A percentile compares a stretch with the other conserved stretches of the same genome.
Conservation (phyloP, 2,113 vertebrate species). For the Calcarius ornatus region DNA sequence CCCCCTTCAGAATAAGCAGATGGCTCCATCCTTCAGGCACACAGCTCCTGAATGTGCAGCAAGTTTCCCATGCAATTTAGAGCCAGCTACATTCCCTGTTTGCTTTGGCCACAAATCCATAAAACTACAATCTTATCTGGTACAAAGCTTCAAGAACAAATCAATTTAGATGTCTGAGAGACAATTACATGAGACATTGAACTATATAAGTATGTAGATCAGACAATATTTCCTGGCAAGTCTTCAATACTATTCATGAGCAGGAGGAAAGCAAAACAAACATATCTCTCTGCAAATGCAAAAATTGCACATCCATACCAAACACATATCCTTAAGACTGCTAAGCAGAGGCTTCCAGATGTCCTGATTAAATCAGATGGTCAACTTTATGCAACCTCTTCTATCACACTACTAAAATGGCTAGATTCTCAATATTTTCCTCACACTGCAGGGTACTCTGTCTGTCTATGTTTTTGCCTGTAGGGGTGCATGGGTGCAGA, state of each 20-base stretch:
- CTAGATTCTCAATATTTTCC: background rate
- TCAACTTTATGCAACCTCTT: background rate
- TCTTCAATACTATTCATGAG: background rate
- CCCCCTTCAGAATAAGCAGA: background rate
- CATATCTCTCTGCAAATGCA: background rate
- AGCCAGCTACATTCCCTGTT: background rate
- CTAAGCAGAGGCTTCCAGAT: background rate
- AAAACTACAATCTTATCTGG: background rate
- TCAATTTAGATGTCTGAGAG: background rate
- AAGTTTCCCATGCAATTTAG: background rate
- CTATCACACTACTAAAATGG: background rate
- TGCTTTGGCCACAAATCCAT: background rate
- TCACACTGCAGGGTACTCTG: background rate
- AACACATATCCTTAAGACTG: background rate
- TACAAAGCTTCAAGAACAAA: constrained; percentile 14
- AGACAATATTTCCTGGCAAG: background rate
- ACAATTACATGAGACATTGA: background rate
- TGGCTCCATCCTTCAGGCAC: background rate
- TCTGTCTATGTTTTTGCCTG: background rate
- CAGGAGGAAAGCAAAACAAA: background rate
- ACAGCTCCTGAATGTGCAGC: background rate
- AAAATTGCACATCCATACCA: background rate
- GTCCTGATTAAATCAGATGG: background rate
- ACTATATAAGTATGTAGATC: background rate
- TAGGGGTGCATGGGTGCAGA: background rate